phyloP scores from a whole-genome alignment of 2,888 invertebrate genomes.

The Schizaphis graminum region DNA sequence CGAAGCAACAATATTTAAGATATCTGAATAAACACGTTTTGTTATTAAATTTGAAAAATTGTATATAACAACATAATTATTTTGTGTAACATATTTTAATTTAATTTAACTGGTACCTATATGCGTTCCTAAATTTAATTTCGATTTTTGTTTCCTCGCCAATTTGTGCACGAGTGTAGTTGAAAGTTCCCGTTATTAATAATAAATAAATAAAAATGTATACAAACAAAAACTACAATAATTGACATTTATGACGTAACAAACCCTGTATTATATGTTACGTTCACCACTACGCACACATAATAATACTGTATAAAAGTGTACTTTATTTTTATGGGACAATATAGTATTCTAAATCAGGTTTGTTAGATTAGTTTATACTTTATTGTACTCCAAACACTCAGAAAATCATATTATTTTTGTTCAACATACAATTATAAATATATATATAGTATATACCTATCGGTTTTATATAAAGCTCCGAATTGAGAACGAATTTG shows the following conservation, averaged over 20 bases:
- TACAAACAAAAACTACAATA: neutral
- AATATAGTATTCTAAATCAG: neutral
- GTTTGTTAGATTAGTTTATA: conserved; percentile 9
- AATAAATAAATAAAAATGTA: neutral
- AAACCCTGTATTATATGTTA: neutral
- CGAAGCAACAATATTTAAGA: neutral
- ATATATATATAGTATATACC: neutral
- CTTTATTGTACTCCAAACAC: neutral
- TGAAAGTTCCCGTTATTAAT: neutral
- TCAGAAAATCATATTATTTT: neutral
- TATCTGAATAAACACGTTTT: neutral
- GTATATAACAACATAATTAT: neutral
- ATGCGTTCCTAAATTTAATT: neutral
- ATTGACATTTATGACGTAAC: neutral
- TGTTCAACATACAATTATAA: neutral
- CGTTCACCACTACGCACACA: neutral
- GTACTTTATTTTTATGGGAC: conserved; percentile 16
- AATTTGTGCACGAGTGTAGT: neutral
- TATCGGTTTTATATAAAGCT: neutral
- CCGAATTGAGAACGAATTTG: too few relatives aligned
- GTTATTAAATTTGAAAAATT: neutral
- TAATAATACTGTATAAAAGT: neutral
- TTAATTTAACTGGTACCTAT: neutral
- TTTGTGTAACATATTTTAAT: neutral
- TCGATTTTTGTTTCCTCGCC: neutral